A percentile compares a stretch with the other conserved stretches of the same genome.
phyloP scores from a whole-genome alignment of 2,797 vertebrate genomes.

The Xenops minutus region DNA sequence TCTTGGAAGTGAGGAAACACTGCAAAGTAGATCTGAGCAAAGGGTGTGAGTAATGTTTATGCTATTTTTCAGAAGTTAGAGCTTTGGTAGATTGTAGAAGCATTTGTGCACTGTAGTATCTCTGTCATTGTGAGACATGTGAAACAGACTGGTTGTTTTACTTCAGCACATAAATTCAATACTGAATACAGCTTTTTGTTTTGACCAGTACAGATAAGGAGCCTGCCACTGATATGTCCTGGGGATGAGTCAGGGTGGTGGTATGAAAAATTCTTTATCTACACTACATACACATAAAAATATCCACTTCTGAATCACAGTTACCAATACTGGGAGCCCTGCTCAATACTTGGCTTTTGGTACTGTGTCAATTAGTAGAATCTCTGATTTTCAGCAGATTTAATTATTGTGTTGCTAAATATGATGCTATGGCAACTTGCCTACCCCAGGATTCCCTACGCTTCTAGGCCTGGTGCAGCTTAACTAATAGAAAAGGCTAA shows the following conservation, averaged over 20 bases:
- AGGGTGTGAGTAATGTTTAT: not conserved
- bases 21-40: not conserved
- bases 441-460: not conserved
- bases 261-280: not conserved
- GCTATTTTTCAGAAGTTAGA: not conserved
- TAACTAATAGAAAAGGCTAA: slow-evolving; percentile 37
- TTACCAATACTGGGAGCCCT: not conserved
- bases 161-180: not conserved
- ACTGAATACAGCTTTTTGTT: slow-evolving; percentile 40
- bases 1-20: not conserved
- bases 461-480: slow-evolving; percentile 1
- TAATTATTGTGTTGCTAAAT: not conserved
- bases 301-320: not conserved
- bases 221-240: slow-evolving; percentile 6
- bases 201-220: slow-evolving; percentile 22
- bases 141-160: slow-evolving; percentile 17
- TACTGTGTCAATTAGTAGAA: not conserved
- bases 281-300: not conserved
- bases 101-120: not conserved
- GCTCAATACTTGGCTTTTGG: not conserved
- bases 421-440: not conserved
- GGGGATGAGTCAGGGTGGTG: not conserved
- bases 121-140: not conserved
- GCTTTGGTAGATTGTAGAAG: not conserved
- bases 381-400: not conserved